phyloP scores from a whole-genome alignment of 2,797 vertebrate genomes.

The Helostoma temminkii region DNA sequence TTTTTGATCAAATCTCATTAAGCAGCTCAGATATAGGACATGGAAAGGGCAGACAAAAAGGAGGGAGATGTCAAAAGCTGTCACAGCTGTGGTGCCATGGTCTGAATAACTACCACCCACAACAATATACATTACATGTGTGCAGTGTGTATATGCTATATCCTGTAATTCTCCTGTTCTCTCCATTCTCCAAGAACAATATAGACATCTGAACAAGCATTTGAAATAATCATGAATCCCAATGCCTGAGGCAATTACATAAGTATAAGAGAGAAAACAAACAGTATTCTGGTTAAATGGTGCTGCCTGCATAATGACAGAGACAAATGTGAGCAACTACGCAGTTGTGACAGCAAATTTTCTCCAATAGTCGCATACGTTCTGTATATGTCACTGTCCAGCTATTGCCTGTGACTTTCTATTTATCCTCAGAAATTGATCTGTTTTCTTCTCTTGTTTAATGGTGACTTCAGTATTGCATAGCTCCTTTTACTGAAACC shows the following conservation, averaged over 20 bases:
- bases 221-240: constrained; percentile 71
- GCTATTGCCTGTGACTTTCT: constrained; percentile 55
- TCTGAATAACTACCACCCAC: constrained; percentile 45
- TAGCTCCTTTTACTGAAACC: constrained; percentile 49
- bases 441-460: constrained; percentile 59
- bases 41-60: constrained; percentile 59
- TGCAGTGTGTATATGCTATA: constrained; percentile 42
- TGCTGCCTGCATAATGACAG: constrained; percentile 68
- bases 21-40: constrained; percentile 62
- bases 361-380: constrained; percentile 34
- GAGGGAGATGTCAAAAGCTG: constrained; percentile 53
- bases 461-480: constrained; percentile 45
- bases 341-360: constrained; percentile 57
- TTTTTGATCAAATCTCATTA: constrained; percentile 60
- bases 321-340: constrained; percentile 63
- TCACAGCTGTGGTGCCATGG: constrained; percentile 36
- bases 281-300: constrained; percentile 64
- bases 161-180: constrained; percentile 39
- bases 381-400: constrained; percentile 53
- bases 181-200: constrained; percentile 58
- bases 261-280: constrained; percentile 62
- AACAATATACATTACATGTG: constrained; percentile 19
- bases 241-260: constrained; percentile 69
- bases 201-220: constrained; percentile 59
- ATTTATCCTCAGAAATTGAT: constrained; percentile 63